Percentiles rank a stretch among this genome's conserved stretches.
Evolutionary conservation across 2,113 vertebrate genomes (phyloP).

Genomic region (Percina caprodes): DNA sequence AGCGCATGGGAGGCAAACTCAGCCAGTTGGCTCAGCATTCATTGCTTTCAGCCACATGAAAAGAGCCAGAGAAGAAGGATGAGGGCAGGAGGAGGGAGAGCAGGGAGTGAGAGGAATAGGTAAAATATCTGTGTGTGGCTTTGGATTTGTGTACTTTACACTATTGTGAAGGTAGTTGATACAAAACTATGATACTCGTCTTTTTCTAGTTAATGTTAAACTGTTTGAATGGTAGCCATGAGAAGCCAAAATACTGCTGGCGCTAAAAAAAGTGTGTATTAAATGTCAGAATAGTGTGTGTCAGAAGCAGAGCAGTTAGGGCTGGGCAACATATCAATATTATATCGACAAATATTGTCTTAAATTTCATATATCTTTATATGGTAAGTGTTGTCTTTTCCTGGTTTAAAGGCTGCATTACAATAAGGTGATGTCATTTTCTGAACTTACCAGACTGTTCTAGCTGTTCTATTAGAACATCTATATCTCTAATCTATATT

Average conservation of each 20-base stretch:
- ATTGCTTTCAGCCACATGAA: conserved; percentile 55
- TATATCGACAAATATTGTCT: no score
- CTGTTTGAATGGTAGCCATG: no score
- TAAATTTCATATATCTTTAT: no score
- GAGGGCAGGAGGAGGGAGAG: conserved; percentile 17
- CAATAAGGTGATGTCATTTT: no score
- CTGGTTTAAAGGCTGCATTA: no score
- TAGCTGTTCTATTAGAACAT: no score
- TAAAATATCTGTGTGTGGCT: conserved; percentile 17
- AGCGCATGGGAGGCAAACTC: conserved; percentile 49
- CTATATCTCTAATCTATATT: no score
- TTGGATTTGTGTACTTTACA: conserved; percentile 1
- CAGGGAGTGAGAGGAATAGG: conserved; percentile 36
- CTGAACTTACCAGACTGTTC: no score
- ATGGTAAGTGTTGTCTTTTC: no score
- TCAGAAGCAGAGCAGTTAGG: neutral
- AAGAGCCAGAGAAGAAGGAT: conserved; percentile 31
- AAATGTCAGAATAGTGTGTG: neutral
- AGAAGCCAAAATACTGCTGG: no score
- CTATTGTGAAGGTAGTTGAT: conserved; percentile 13
- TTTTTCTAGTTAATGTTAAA: no score
- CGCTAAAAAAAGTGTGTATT: conserved; percentile 4
- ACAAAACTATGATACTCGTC: neutral
- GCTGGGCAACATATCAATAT: no score
- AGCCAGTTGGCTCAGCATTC: conserved; percentile 47